phyloP scores from a whole-genome alignment of 2,113 vertebrate genomes.

The Caloenas nicobarica region DNA sequence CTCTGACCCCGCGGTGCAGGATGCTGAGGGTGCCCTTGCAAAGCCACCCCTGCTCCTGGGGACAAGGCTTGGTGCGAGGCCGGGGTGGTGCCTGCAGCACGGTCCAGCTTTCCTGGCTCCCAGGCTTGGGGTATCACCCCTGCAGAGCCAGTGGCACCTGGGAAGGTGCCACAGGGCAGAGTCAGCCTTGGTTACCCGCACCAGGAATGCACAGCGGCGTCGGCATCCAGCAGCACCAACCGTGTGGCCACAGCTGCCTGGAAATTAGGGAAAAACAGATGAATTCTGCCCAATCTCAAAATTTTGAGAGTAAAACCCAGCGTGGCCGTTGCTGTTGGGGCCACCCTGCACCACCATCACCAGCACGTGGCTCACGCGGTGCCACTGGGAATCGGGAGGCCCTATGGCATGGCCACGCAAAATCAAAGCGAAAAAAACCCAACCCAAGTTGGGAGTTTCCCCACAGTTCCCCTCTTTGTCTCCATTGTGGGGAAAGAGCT shows the following conservation, averaged over 20 bases:
- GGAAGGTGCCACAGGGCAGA: not conserved
- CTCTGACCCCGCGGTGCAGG: not conserved
- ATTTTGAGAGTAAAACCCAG: not conserved
- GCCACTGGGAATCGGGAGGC: not conserved
- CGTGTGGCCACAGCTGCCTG: rapidly evolving
- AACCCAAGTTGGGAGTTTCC: constrained; percentile 13
- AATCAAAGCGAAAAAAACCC: not conserved
- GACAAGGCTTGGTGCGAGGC: not conserved
- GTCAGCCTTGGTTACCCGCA: rapidly evolving
- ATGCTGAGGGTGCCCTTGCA: not conserved
- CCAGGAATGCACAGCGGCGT: rapidly evolving
- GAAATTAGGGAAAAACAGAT: not conserved
- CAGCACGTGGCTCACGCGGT: rapidly evolving
- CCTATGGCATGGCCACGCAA: not conserved
- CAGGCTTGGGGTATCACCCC: not conserved
- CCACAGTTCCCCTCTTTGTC: constrained; percentile 36
- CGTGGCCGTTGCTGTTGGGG: rapidly evolving
- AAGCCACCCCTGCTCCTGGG: not conserved
- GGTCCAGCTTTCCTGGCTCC: not conserved
- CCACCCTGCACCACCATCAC: rapidly evolving
- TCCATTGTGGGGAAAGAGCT: not conserved
- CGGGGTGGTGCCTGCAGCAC: rapidly evolving
- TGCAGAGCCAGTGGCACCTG: rapidly evolving
- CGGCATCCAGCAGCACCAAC: not conserved
- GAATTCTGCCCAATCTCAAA: not conserved